phyloP scores from a whole-genome alignment of 2,888 invertebrate genomes.

The Glaucopsyche alexis region DNA sequence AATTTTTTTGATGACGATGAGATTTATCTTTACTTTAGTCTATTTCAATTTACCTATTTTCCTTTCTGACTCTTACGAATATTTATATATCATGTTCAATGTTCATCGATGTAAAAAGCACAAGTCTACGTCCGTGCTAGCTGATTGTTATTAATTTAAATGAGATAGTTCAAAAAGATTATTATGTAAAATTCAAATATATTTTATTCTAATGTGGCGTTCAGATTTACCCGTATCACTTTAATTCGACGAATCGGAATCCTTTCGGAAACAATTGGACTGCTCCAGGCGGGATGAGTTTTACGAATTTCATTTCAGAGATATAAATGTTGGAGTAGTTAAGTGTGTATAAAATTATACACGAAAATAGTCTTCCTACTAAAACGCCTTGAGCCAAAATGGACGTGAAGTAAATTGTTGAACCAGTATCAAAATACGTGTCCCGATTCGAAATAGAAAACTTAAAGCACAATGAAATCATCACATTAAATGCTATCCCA shows the following conservation, averaged over 20 bases:
- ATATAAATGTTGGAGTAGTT: slow-evolving; percentile 4
- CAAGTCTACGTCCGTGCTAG: too few relatives aligned
- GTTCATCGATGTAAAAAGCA: too few relatives aligned
- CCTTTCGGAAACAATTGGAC: not conserved
- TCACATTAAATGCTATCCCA: slow-evolving; percentile 16
- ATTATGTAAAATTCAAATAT: too few relatives aligned
- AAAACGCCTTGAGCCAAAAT: not conserved
- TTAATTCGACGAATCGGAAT: not conserved
- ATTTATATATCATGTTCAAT: too few relatives aligned
- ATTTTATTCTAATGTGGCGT: not conserved
- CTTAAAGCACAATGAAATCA: slow-evolving; percentile 33
- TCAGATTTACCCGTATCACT: not conserved
- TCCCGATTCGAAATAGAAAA: slow-evolving; percentile 44
- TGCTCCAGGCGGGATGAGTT: not conserved
- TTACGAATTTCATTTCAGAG: not conserved
- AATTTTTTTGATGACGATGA: not conserved
- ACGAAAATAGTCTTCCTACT: not conserved
- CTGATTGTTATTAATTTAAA: too few relatives aligned
- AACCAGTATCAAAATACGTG: slow-evolving; percentile 13
- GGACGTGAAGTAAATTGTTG: slow-evolving; percentile 15
- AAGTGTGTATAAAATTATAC: not conserved
- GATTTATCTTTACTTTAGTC: too few relatives aligned
- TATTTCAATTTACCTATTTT: not conserved
- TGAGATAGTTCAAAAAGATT: too few relatives aligned
- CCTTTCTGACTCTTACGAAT: too few relatives aligned